phyloP scores from a whole-genome alignment of 2,797 vertebrate species.

The Nannoperca obscura region DNA sequence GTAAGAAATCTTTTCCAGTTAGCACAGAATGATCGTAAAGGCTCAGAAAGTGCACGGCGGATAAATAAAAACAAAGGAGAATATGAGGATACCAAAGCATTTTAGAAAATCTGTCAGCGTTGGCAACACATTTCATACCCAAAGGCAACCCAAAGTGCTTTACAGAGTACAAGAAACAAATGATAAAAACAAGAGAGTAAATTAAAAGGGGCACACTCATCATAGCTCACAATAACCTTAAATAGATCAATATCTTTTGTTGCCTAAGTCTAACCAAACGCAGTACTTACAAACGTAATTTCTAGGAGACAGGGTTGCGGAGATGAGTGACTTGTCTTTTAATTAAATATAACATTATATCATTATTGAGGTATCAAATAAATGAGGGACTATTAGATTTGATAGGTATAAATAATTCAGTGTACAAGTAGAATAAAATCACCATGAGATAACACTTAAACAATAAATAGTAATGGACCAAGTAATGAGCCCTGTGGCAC shows the following conservation, averaged over 20 bases:
- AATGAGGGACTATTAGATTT: not conserved
- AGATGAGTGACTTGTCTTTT: too few species aligned
- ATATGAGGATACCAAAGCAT: not conserved
- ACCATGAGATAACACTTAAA: not conserved
- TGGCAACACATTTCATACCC: too few species aligned
- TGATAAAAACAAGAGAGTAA: not conserved
- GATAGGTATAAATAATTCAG: not conserved
- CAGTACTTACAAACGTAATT: not conserved
- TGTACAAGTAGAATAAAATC: not conserved
- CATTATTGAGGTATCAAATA: not conserved
- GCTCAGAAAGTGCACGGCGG: not conserved
- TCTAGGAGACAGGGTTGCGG: not conserved
- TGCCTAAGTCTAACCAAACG: not conserved
- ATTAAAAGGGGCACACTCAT: not conserved
- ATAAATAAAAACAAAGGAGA: not conserved
- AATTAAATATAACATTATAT: not conserved
- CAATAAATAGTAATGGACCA: not conserved
- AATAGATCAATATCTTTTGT: not conserved
- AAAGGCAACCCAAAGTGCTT: too few species aligned
- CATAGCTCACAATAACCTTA: not conserved
- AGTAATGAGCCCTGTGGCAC: conserved; percentile 3
- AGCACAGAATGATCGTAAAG: not conserved
- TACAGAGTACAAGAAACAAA: too few species aligned
- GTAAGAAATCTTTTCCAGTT: not conserved
- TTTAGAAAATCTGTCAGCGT: not conserved